These are phyloP conservation scores for Emesis russula DNA, from an alignment of 2,888 invertebrate species.

Conservation along the genomic window DNA sequence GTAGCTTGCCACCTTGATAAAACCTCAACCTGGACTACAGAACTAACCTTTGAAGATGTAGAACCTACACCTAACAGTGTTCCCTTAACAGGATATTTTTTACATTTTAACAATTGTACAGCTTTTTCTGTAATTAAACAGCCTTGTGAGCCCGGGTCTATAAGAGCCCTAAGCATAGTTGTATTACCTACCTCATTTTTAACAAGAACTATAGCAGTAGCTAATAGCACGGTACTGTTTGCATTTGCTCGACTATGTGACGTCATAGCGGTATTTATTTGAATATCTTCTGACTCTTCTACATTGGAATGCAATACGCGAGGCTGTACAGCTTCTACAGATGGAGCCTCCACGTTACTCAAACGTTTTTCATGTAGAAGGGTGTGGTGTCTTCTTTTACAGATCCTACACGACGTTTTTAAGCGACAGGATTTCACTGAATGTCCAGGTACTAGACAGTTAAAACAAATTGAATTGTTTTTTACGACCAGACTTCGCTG, in stretches of 20 bases:
- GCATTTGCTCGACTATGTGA: not conserved
- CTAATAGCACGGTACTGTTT: not conserved
- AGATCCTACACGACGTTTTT: no score
- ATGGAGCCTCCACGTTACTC: not conserved
- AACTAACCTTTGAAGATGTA: no score
- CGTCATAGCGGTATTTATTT: not conserved
- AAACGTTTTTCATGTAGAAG: not conserved
- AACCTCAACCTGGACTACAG: no score
- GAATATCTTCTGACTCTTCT: no score
- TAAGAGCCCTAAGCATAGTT: not conserved
- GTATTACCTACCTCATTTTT: not conserved
- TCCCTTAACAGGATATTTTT: no score
- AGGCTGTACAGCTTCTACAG: not conserved
- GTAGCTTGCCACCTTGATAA: no score
- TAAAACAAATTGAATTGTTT: no score
- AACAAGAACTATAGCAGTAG: not conserved
- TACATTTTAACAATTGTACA: not conserved
- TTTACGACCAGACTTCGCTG: no score
- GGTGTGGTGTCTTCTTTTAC: not conserved
- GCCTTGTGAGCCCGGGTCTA: not conserved
- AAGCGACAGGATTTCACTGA: no score
- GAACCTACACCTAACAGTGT: no score
- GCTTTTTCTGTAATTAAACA: not conserved
- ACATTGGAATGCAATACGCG: not conserved
- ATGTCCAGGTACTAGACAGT: no score